phyloP scores from a whole-genome alignment of 2,113 vertebrate genomes.

The Myxocyprinus asiaticus region DNA sequence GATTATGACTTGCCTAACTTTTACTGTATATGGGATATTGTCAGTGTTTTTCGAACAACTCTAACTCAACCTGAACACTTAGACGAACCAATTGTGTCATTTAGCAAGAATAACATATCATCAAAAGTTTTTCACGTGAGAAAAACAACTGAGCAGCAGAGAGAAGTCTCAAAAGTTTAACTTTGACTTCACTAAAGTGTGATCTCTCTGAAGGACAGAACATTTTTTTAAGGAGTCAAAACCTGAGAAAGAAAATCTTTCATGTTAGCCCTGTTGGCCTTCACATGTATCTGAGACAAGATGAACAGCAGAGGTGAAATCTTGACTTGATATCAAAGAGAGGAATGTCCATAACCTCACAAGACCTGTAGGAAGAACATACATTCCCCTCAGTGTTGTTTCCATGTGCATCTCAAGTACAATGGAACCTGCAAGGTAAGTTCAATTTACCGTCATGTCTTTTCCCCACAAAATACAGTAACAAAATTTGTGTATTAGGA shows the following conservation, averaged over 20 bases:
- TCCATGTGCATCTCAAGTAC: too few species aligned
- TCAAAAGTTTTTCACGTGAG: not conserved
- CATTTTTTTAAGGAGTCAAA: conserved; percentile 19
- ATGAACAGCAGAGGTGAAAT: conserved; percentile 37
- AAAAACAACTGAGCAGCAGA: not conserved
- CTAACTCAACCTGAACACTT: too few species aligned
- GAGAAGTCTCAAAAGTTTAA: conserved; percentile 13
- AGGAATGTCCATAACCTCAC: not conserved
- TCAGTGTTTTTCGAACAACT: too few species aligned
- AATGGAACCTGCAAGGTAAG: not conserved
- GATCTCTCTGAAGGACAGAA: conserved; percentile 21
- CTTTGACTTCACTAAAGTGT: conserved; percentile 5
- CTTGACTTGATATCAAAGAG: conserved; percentile 30
- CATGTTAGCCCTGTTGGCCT: conserved; percentile 31
- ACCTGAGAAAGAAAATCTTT: conserved; percentile 34
- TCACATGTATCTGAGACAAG: conserved; percentile 21
- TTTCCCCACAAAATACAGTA: not conserved
- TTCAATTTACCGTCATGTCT: not conserved
- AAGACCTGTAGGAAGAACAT: not conserved
- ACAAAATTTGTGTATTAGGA: not conserved
- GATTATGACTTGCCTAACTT: too few species aligned
- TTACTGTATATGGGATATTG: too few species aligned
- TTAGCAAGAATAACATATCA: not conserved
- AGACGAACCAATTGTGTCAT: too few species aligned
- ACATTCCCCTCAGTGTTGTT: not conserved